Conservation (phyloP, 2,113 vertebrate genomes). For the Petaurus breviceps region DNA sequence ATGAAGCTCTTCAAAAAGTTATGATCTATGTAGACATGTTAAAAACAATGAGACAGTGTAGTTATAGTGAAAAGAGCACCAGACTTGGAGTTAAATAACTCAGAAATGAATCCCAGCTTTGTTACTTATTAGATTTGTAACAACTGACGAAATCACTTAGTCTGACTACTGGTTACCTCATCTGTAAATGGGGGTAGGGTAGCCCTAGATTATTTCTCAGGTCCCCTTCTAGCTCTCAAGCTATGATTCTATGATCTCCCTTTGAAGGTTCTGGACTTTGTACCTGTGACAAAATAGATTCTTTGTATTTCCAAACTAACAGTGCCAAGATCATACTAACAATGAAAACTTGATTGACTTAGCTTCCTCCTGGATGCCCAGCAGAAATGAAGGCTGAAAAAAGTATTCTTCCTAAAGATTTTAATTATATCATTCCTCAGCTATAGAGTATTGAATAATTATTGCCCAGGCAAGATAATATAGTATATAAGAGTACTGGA, state of each 20-base stretch:
- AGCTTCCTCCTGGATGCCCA: not conserved
- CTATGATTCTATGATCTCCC: not conserved
- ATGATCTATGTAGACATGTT: not conserved
- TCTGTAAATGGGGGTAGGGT: not conserved
- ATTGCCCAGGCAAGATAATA: not conserved
- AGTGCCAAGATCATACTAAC: not conserved
- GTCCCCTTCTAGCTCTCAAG: not conserved
- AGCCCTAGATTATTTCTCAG: not conserved
- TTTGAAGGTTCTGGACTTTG: not conserved
- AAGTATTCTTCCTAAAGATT: not conserved
- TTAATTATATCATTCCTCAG: not conserved
- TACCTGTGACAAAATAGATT: not conserved
- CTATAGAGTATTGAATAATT: not conserved
- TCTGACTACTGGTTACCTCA: not conserved
- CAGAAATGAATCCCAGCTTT: not conserved
- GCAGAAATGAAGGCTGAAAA: not conserved
- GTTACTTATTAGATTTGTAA: not conserved
- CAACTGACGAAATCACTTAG: slow-evolving; percentile 13
- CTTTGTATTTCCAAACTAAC: not conserved
- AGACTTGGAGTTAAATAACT: not conserved
- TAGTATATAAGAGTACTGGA: not conserved
- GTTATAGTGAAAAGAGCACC: not conserved
- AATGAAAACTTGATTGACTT: not conserved
- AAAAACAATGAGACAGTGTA: not conserved
- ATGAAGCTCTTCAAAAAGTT: not conserved